Conservation (phyloP, 2,888 invertebrate genomes). For the Drosophila parthenogenetica region DNA sequence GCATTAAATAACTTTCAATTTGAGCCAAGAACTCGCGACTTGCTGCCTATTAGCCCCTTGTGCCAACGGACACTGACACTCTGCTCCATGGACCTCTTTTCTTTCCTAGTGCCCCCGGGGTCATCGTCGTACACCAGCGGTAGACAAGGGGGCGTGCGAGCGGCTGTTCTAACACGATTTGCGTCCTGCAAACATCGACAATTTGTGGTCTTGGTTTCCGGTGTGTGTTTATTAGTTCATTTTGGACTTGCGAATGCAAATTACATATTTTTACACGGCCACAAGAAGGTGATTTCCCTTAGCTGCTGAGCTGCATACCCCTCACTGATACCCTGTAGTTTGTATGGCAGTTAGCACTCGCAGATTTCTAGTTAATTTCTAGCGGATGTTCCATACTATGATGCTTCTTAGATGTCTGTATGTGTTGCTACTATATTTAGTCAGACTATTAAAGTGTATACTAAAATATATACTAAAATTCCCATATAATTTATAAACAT, state of each 20-base stretch:
- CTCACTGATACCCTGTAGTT: not conserved
- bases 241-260: slow-evolving; percentile 63
- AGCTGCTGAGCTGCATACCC: no score
- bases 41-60: slow-evolving; percentile 68
- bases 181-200: slow-evolving; percentile 58
- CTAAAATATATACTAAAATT: no score
- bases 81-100: slow-evolving; percentile 38
- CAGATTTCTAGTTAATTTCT: no score
- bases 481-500: no score
- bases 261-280: slow-evolving; percentile 33
- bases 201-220: slow-evolving; percentile 69
- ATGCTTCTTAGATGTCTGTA: no score
- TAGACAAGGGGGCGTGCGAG: not conserved
- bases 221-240: slow-evolving; percentile 73
- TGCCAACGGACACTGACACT: slow-evolving; percentile 43
- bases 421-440: no score
- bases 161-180: slow-evolving; percentile 44
- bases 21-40: slow-evolving; percentile 69
- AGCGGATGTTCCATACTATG: no score
- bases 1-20: slow-evolving; percentile 80
- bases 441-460: not conserved
- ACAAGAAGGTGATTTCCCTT: not conserved
- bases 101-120: slow-evolving; percentile 11
- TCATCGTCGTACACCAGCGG: slow-evolving; percentile 10
- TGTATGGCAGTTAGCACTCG: not conserved